Evolutionary conservation across 2,797 vertebrate genomes (phyloP).

Genomic region (Tapera naevia): DNA sequence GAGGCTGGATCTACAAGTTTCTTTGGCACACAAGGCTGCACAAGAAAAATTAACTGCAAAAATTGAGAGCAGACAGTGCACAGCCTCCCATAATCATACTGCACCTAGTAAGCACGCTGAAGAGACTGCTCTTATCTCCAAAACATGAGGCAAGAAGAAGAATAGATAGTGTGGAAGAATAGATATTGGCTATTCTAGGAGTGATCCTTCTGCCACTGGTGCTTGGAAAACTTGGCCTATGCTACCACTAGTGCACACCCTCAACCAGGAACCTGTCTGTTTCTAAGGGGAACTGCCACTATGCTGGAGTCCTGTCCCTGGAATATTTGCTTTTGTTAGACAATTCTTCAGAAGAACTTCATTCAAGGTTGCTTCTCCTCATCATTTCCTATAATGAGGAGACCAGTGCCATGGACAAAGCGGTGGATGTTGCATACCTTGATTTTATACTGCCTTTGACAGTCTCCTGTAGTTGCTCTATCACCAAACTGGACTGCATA

Average conservation of each 20-base stretch:
- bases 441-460: not conserved
- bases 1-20: not conserved
- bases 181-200: not conserved
- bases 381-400: not conserved
- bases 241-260: not conserved
- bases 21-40: not conserved
- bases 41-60: not conserved
- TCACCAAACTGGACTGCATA: rapidly evolving
- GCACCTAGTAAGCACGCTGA: not conserved
- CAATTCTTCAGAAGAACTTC: not conserved
- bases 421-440: too few species aligned
- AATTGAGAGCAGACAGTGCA: not conserved
- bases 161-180: not conserved
- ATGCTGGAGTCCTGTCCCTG: too few species aligned
- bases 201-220: not conserved
- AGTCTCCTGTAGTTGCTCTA: not conserved
- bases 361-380: not conserved
- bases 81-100: not conserved
- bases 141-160: not conserved
- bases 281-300: not conserved
- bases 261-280: not conserved
- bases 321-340: not conserved
- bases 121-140: not conserved
- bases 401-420: not conserved
- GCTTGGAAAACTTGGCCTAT: not conserved